Evolutionary conservation across 2,113 vertebrate species (phyloP).

Genomic region (Oreochromis niloticus): DNA sequence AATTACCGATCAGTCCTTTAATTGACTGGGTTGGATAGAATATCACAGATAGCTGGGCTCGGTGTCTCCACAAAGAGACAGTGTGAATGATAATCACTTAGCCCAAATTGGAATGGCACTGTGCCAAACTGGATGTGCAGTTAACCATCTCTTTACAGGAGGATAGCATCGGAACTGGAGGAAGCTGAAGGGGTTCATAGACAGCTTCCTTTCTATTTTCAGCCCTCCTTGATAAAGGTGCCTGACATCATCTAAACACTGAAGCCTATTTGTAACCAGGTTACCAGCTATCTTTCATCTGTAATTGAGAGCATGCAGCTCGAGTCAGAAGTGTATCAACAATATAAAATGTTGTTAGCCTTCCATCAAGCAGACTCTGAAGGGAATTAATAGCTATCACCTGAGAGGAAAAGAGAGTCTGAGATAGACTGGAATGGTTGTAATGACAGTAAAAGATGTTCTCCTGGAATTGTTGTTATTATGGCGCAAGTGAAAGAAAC

Average conservation of each 20-base stretch:
- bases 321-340: slow-evolving; percentile 72
- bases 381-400: slow-evolving; percentile 74
- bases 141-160: slow-evolving; percentile 61
- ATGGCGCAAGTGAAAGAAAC: background rate
- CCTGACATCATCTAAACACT: slow-evolving; percentile 73
- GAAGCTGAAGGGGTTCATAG: background rate
- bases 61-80: slow-evolving; percentile 5
- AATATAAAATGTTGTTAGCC: slow-evolving; percentile 73
- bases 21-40: slow-evolving; percentile 8
- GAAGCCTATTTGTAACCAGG: slow-evolving; percentile 74
- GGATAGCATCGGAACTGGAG: slow-evolving; percentile 34
- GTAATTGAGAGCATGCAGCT: slow-evolving; percentile 73
- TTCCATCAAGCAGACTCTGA: slow-evolving; percentile 74
- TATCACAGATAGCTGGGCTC: slow-evolving; percentile 3
- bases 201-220: slow-evolving; percentile 57
- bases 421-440: slow-evolving; percentile 48
- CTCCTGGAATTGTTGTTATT: slow-evolving; percentile 65
- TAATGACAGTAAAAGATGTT: slow-evolving; percentile 65
- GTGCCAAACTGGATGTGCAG: slow-evolving; percentile 49
- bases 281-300: slow-evolving; percentile 74
- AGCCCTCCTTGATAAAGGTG: slow-evolving; percentile 67
- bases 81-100: slow-evolving; percentile 45
- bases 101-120: slow-evolving; percentile 47
- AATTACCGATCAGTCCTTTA: slow-evolving; percentile 14
- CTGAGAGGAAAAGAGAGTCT: slow-evolving; percentile 49